These are phyloP conservation scores for Rhincodon typus DNA, from an alignment of 2,797 vertebrate species.

Conservation along the genomic window DNA sequence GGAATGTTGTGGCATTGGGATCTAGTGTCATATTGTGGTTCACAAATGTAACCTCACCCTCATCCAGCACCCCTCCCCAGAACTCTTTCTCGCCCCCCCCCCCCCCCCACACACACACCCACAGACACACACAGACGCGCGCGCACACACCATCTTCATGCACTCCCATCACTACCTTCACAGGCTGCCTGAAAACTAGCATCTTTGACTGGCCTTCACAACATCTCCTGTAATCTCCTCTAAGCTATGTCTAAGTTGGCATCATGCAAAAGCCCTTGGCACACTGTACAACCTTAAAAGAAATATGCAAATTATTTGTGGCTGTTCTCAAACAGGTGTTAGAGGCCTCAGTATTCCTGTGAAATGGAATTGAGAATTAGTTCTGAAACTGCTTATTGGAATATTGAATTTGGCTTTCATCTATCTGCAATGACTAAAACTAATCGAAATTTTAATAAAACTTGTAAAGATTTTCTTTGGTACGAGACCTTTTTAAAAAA, in stretches of 20 bases:
- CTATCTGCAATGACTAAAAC: background rate
- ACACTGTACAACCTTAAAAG: background rate
- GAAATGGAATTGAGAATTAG: conserved; percentile 9
- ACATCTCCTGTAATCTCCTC: background rate
- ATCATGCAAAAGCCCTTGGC: background rate
- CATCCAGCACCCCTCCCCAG: too few species aligned
- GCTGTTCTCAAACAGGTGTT: background rate
- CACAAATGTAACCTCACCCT: background rate
- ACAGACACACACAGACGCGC: too few species aligned
- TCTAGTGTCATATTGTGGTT: background rate
- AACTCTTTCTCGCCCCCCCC: too few species aligned
- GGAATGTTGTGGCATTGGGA: background rate
- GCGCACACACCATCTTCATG: too few species aligned
- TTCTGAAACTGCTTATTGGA: conserved; percentile 8
- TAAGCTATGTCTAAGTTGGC: background rate
- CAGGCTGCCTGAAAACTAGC: background rate
- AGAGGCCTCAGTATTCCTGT: background rate
- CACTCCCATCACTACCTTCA: background rate
- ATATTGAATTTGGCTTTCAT: conserved; percentile 9
- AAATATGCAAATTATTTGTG: background rate
- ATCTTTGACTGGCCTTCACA: background rate
- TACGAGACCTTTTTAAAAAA: background rate
- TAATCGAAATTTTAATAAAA: conserved; percentile 23
- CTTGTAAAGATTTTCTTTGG: background rate
- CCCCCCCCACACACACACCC: too few species aligned